Evolutionary conservation across 92 coral and sea anemone species (phyloP).

Genomic region (Desmophyllum pertusum): DNA sequence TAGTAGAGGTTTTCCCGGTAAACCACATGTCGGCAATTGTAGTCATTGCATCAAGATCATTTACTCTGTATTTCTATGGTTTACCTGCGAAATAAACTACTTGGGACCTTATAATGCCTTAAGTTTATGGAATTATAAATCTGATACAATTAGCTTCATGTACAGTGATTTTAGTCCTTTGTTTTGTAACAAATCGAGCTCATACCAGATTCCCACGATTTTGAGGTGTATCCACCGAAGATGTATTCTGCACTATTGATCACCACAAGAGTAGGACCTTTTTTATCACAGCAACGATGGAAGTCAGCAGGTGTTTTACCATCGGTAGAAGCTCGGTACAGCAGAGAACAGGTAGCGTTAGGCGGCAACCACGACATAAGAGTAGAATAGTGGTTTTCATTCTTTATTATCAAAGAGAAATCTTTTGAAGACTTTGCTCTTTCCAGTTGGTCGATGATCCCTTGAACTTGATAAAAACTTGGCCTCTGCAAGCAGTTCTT

Average conservation of each 20-base stretch:
- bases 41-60: too few relatives aligned
- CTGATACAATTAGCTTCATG: too few relatives aligned
- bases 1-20: too few relatives aligned
- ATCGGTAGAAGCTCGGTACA: slow-evolving; percentile 8
- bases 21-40: too few relatives aligned
- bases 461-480: slow-evolving; percentile 36
- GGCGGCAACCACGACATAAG: slow-evolving; percentile 7
- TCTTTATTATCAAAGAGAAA: slow-evolving; percentile 4
- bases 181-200: too few relatives aligned
- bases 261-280: slow-evolving; percentile 48
- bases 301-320: slow-evolving; percentile 32
- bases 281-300: slow-evolving; percentile 39
- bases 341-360: not conserved
- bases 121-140: too few relatives aligned
- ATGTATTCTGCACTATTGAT: slow-evolving; percentile 6
- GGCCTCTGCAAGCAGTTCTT: slow-evolving; percentile 16
- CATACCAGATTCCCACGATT: slow-evolving; percentile 32
- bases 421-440: not conserved
- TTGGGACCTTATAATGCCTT: too few relatives aligned
- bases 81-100: too few relatives aligned
- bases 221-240: slow-evolving; percentile 36
- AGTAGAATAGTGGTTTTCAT: slow-evolving; percentile 6
- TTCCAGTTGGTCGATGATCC: not conserved
- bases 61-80: too few relatives aligned
- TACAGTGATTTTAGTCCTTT: too few relatives aligned